Conservation (phyloP, 2,797 vertebrate genomes). For the Propithecus deckenii region DNA sequence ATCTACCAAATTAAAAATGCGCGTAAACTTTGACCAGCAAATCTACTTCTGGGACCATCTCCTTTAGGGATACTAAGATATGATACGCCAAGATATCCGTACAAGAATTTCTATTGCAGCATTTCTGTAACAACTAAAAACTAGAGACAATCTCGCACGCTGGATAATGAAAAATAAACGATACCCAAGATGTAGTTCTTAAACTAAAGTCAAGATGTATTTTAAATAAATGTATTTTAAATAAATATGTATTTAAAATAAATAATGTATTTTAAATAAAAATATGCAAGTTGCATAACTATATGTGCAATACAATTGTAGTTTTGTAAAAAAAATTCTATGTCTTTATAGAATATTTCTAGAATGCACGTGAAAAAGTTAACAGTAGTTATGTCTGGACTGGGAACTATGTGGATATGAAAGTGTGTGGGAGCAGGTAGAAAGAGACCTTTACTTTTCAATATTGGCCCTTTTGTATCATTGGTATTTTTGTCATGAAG, state of each 20-base stretch:
- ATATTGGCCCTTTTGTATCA: not conserved
- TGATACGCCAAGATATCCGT: not conserved
- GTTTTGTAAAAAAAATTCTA: not conserved
- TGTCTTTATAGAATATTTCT: not conserved
- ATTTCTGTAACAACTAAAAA: not conserved
- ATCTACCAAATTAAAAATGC: not conserved
- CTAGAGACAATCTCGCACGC: not conserved
- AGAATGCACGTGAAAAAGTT: not conserved
- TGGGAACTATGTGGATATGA: not conserved
- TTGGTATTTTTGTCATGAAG: not conserved
- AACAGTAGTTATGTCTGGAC: not conserved
- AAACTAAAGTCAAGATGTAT: not conserved
- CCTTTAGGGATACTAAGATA: not conserved
- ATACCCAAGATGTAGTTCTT: not conserved
- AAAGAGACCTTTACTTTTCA: not conserved
- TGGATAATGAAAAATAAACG: not conserved
- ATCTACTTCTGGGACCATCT: not conserved
- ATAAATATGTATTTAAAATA: too few species aligned
- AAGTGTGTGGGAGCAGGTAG: not conserved
- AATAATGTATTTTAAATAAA: not conserved
- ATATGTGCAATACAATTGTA: not conserved
- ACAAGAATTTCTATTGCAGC: not conserved
- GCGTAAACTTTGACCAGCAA: not conserved
- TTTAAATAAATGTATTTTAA: not conserved
- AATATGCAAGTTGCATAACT: not conserved